Conservation (phyloP, 2,113 vertebrate species). For the Crotophaga sulcirostris region DNA sequence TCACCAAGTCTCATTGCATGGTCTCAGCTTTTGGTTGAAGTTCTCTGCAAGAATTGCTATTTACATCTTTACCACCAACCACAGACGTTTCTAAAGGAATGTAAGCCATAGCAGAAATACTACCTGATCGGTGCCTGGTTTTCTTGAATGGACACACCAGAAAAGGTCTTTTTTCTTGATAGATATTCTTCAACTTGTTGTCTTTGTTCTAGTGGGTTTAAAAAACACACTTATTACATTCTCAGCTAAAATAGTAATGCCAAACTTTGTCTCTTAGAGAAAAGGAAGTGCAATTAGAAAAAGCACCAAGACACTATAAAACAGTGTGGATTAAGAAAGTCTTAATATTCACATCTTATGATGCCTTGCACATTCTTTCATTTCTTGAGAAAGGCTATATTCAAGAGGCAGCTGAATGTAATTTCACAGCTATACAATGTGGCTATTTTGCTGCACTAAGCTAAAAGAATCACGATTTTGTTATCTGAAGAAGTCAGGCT, state of each 20-base stretch:
- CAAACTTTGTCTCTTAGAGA: background rate
- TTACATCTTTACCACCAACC: background rate
- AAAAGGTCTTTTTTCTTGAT: constrained; percentile 56
- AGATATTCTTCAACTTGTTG: constrained; percentile 67
- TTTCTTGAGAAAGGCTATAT: background rate
- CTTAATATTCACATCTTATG: background rate
- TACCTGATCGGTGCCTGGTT: constrained; percentile 46
- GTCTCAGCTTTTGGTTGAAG: background rate
- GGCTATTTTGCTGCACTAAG: background rate
- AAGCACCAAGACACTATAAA: background rate
- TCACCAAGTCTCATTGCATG: too few relatives aligned
- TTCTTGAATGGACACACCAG: constrained; percentile 15
- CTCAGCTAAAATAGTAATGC: background rate
- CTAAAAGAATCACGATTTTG: background rate
- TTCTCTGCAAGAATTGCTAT: background rate
- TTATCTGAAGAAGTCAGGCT: background rate
- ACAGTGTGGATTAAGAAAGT: background rate
- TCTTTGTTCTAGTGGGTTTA: constrained; percentile 68
- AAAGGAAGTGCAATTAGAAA: background rate
- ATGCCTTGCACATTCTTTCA: background rate
- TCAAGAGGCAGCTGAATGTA: background rate
- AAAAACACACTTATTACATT: background rate
- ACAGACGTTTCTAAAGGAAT: background rate
- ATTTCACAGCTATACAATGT: background rate
- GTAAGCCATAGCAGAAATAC: background rate